phyloP scores from a whole-genome alignment of 2,797 vertebrate genomes.

The Manis pentadactyla region DNA sequence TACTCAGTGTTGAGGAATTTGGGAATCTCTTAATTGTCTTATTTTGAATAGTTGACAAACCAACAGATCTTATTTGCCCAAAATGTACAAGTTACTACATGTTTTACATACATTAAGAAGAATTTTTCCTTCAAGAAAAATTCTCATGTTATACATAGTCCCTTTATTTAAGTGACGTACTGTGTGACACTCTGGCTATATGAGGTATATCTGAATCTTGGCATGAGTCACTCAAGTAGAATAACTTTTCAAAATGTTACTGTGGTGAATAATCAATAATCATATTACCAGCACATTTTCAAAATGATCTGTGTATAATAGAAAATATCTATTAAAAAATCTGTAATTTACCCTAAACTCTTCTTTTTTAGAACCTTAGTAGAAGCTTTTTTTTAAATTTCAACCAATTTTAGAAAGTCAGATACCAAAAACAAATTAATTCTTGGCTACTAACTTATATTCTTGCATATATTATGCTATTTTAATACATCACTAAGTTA shows the following conservation, averaged over 20 bases:
- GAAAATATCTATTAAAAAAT: no score
- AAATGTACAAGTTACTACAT: not conserved
- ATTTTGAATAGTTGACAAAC: not conserved
- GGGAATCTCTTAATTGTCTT: not conserved
- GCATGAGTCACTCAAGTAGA: not conserved
- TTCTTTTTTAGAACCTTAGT: not conserved
- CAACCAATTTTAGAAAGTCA: not conserved
- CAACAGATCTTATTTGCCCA: not conserved
- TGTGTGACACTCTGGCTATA: not conserved
- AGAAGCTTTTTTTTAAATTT: not conserved
- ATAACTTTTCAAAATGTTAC: not conserved
- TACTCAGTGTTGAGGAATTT: not conserved
- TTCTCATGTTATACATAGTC: not conserved
- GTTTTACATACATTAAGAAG: not conserved
- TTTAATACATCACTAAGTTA: not conserved
- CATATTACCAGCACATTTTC: not conserved
- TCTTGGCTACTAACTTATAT: not conserved
- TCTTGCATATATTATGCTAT: not conserved
- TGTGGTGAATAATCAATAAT: not conserved
- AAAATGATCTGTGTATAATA: not conserved
- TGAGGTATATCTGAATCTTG: not conserved
- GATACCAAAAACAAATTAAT: not conserved
- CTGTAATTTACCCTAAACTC: not conserved
- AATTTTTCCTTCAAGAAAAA: conserved; percentile 34
- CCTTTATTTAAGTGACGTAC: not conserved